Evolutionary conservation across 2,888 invertebrate species (phyloP).

Genomic region (Zygogramma bicolorata): DNA sequence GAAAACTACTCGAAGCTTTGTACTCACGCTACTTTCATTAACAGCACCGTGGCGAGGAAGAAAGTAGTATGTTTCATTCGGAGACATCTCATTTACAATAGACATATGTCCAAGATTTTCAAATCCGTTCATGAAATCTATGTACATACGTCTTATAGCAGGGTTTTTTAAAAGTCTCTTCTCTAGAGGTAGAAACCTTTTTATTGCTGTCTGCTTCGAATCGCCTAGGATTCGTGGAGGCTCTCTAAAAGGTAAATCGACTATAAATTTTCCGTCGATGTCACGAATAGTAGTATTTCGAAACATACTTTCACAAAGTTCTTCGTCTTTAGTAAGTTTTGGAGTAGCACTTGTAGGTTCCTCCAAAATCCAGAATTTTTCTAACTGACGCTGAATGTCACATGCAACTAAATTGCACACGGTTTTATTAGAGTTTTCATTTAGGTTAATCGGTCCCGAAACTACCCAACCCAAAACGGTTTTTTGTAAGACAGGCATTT

Average conservation of each 20-base stretch:
- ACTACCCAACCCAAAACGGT: background rate
- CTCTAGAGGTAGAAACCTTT: slow-evolving; percentile 18
- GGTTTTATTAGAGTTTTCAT: background rate
- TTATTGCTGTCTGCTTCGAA: slow-evolving; percentile 34
- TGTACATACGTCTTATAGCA: background rate
- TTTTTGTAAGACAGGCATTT: background rate
- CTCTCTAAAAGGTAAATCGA: background rate
- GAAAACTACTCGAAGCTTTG: too few relatives aligned
- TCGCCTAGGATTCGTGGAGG: slow-evolving; percentile 28
- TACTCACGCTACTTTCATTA: too few relatives aligned
- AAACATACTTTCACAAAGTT: background rate
- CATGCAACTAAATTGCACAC: background rate
- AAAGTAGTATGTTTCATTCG: background rate
- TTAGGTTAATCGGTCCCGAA: background rate
- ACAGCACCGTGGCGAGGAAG: background rate
- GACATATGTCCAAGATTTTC: background rate
- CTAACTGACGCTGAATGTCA: background rate
- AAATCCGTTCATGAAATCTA: background rate
- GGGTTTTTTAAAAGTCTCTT: background rate
- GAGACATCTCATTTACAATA: background rate
- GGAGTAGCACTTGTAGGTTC: background rate
- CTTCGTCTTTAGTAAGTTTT: background rate
- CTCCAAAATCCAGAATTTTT: background rate
- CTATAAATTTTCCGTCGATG: background rate
- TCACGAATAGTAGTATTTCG: background rate